These are phyloP conservation scores for cattle (Bos taurus) DNA, from an alignment of 2,113 vertebrate species.

Conservation along the genomic window ARS-UCD2.0 NC_037328.1:65098501-65099000, in stretches of 20 bases:
- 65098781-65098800: not conserved
- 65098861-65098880: not conserved
- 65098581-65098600: not conserved
- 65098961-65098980: not conserved
- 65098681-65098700: not conserved
- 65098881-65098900: not conserved
- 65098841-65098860: not conserved
- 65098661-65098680: not conserved
- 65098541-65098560: not conserved
- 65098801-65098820: not conserved
- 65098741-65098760: not conserved
- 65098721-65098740: not conserved
- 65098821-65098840: not conserved
- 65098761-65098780: not conserved
- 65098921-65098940: not conserved
- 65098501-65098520: not conserved
- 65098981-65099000: not conserved
- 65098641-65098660: not conserved
- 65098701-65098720: not conserved
- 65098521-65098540: not conserved
- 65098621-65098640: not conserved
- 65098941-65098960: not conserved
- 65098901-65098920: not conserved
- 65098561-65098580: not conserved
- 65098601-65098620: not conserved